Evolutionary conservation across 2,113 vertebrate species (phyloP).

Genomic region (Triplophysa dalaica): DNA sequence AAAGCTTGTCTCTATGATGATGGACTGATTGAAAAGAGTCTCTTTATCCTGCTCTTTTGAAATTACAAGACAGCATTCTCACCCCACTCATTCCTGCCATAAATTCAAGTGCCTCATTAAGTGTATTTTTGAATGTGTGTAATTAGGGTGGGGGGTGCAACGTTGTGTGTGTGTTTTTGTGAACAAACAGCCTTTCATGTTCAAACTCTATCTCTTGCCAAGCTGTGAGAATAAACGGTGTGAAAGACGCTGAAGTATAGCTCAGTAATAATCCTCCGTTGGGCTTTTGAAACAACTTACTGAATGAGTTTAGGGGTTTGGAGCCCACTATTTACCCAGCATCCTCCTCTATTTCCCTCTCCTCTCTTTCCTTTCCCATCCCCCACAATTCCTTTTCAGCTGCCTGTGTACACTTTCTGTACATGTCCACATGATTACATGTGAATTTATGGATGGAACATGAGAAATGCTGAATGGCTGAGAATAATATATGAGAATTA

Average conservation of each 20-base stretch:
- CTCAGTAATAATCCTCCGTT: slow-evolving; percentile 50
- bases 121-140: slow-evolving; percentile 41
- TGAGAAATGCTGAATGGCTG: too few species aligned
- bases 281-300: slow-evolving; percentile 46
- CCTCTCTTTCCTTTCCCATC: neutral
- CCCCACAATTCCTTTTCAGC: neutral
- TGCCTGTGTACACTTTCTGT: neutral
- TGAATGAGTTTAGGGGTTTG: slow-evolving; percentile 13
- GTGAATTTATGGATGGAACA: neutral
- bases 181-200: slow-evolving; percentile 40
- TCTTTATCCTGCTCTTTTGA: slow-evolving; percentile 46
- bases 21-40: slow-evolving; percentile 42
- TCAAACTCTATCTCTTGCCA: slow-evolving; percentile 26
- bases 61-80: slow-evolving; percentile 39
- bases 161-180: slow-evolving; percentile 22
- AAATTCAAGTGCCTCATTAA: slow-evolving; percentile 45
- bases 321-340: slow-evolving; percentile 27
- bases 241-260: slow-evolving; percentile 34
- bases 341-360: neutral
- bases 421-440: too few species aligned
- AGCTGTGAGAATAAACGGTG: slow-evolving; percentile 11
- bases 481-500: too few species aligned
- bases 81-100: slow-evolving; percentile 14
- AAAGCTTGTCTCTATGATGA: slow-evolving; percentile 21
- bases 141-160: slow-evolving; percentile 28